Conservation (phyloP, 2,888 invertebrate genomes). For the Callimorpha dominula region DNA sequence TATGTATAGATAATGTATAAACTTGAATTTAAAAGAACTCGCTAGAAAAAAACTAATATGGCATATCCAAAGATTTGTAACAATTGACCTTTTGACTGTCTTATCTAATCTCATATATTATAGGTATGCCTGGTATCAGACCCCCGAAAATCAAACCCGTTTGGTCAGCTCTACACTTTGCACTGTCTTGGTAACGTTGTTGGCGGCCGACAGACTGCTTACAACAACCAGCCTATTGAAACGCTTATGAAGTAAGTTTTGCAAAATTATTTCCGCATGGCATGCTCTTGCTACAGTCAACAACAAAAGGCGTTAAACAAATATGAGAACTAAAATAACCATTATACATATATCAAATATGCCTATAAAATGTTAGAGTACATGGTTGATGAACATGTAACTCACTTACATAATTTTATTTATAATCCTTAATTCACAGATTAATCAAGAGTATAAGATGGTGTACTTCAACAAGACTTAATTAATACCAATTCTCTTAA, state of each 20-base stretch:
- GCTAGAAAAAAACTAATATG: background rate
- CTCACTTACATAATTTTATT: too few species aligned
- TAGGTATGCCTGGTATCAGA: conserved; percentile 95
- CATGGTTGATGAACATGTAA: too few species aligned
- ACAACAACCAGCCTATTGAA: conserved; percentile 95
- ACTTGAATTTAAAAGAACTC: too few species aligned
- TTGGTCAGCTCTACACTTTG: conserved; percentile 93
- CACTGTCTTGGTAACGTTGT: conserved; percentile 96
- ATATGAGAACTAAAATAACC: background rate
- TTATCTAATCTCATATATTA: background rate
- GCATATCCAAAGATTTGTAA: background rate
- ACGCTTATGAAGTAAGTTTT: conserved; percentile 88
- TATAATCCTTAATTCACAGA: too few species aligned
- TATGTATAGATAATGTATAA: too few species aligned
- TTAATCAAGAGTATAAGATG: background rate
- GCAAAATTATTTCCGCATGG: background rate
- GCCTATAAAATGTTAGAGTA: too few species aligned
- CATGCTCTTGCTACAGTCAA: too few species aligned
- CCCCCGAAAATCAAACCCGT: conserved; percentile 93
- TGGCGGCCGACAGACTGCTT: conserved; percentile 92
- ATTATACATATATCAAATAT: too few species aligned
- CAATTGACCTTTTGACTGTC: background rate
- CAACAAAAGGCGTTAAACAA: too few species aligned
- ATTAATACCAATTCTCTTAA: background rate
- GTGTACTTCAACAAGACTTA: background rate